A percentile compares a stretch with the other conserved stretches of the same genome.
Evolutionary conservation across 2,113 vertebrate genomes (phyloP).

Genomic region (Bos javanicus): DNA sequence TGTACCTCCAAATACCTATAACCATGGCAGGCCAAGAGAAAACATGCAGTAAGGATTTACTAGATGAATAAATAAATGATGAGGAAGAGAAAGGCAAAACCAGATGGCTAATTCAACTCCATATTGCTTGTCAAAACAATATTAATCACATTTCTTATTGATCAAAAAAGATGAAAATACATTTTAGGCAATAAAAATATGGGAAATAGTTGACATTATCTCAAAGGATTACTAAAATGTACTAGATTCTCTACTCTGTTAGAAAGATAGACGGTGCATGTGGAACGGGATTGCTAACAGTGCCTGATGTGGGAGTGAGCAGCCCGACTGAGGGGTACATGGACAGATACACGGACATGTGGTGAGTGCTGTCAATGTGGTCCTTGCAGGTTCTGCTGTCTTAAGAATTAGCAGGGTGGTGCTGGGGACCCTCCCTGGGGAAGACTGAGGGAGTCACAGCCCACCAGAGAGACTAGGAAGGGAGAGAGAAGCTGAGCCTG

Average conservation of each 20-base stretch:
- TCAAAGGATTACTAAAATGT: not conserved
- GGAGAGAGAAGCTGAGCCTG: not conserved
- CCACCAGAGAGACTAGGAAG: not conserved
- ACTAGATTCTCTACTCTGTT: not conserved
- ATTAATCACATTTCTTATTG: not conserved
- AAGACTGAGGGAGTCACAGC: not conserved
- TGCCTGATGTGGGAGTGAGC: not conserved
- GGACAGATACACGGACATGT: fast-evolving
- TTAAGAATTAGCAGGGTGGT: not conserved
- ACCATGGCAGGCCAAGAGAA: not conserved
- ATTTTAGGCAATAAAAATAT: not conserved
- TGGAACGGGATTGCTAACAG: not conserved
- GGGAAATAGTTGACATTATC: not conserved
- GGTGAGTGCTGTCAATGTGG: not conserved
- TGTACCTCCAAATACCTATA: not conserved
- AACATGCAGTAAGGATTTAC: not conserved
- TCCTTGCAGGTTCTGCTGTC: not conserved
- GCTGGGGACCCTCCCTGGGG: not conserved
- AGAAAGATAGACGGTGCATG: not conserved
- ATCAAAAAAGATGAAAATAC: not conserved
- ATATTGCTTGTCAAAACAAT: not conserved
- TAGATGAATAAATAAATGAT: not conserved
- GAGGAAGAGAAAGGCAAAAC: not conserved
- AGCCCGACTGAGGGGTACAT: not conserved
- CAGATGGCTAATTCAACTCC: not conserved